These are phyloP conservation scores for Ctenosaura bakeri DNA, from an alignment of 2,797 vertebrate genomes.

Conservation along the genomic window DNA sequence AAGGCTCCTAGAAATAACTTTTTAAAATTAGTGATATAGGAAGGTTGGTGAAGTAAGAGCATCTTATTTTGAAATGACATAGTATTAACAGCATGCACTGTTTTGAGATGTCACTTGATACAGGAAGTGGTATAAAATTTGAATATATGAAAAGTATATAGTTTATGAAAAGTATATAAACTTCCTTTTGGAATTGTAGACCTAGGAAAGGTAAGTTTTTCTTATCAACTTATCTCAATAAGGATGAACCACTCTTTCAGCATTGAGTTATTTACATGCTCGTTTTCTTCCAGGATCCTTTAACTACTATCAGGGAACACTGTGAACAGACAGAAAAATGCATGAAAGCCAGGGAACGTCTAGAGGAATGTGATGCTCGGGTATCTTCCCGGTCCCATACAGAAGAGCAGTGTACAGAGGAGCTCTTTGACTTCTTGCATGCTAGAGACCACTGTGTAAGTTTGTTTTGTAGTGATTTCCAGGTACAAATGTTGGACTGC, in stretches of 20 bases:
- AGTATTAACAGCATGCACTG: background rate
- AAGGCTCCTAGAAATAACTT: background rate
- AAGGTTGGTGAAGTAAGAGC: background rate
- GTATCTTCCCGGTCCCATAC: conserved; percentile 86
- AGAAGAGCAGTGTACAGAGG: conserved; percentile 90
- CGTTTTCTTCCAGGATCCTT: conserved; percentile 84
- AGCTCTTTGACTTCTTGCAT: conserved; percentile 94
- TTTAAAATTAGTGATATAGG: background rate
- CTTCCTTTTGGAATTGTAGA: too few relatives aligned
- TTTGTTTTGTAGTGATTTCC: conserved; percentile 41
- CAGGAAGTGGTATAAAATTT: background rate
- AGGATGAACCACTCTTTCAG: background rate
- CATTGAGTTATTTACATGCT: background rate
- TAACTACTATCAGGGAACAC: conserved; percentile 84
- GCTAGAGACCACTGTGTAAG: conserved; percentile 95
- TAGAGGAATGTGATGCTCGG: conserved; percentile 86
- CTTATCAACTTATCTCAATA: background rate
- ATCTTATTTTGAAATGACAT: background rate
- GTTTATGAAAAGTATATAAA: too few relatives aligned
- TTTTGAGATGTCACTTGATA: background rate
- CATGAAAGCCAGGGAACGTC: conserved; percentile 82
- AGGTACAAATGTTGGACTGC: background rate
- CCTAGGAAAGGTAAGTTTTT: background rate
- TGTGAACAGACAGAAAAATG: conserved; percentile 89
- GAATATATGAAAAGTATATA: background rate